A percentile compares a stretch with the other conserved stretches of the same genome.
Conservation (phyloP, 2,888 invertebrate species). For the Drosophila barbarae region DNA sequence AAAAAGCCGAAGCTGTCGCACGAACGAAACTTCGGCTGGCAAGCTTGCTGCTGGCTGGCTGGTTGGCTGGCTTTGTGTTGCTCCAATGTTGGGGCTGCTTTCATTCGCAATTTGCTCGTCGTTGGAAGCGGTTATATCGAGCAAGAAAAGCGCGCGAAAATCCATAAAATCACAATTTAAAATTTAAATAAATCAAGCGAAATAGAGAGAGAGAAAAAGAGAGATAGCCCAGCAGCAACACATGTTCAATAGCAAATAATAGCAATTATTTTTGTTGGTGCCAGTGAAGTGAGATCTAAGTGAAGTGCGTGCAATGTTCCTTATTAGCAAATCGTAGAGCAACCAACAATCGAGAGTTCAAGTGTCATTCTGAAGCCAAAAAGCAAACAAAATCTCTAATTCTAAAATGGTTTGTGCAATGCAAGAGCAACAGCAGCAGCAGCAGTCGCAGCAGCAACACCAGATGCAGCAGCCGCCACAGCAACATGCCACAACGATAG, state of each 20-base stretch:
- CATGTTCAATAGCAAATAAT: slow-evolving; percentile 39
- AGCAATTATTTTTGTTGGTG: slow-evolving; percentile 61
- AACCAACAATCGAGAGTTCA: slow-evolving; percentile 54
- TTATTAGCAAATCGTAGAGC: slow-evolving; percentile 74
- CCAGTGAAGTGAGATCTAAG: slow-evolving; percentile 65
- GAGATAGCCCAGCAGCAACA: slow-evolving; percentile 46
- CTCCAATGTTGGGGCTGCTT: slow-evolving; percentile 50
- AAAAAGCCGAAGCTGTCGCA: slow-evolving; percentile 14
- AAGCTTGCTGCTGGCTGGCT: slow-evolving; percentile 22
- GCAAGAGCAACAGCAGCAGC: slow-evolving; percentile 73
- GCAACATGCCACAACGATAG: slow-evolving; percentile 72
- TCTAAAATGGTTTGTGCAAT: slow-evolving; percentile 80
- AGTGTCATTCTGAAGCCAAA: slow-evolving; percentile 77
- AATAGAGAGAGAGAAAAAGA: slow-evolving; percentile 21
- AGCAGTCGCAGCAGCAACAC: slow-evolving; percentile 59
- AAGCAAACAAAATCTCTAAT: slow-evolving; percentile 49
- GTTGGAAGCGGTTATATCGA: slow-evolving; percentile 77
- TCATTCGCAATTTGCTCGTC: slow-evolving; percentile 80
- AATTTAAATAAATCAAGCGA: slow-evolving; percentile 17
- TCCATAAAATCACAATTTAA: slow-evolving; percentile 19
- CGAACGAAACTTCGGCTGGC: slow-evolving; percentile 36
- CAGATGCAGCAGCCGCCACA: slow-evolving; percentile 58
- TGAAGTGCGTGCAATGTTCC: slow-evolving; percentile 76
- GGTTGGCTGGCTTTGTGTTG: slow-evolving; percentile 25
- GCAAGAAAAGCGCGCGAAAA: slow-evolving; percentile 41